Base-by-base conservation (phyloP, 2,888 invertebrate species). In the Zele albiditarsus region DNA sequence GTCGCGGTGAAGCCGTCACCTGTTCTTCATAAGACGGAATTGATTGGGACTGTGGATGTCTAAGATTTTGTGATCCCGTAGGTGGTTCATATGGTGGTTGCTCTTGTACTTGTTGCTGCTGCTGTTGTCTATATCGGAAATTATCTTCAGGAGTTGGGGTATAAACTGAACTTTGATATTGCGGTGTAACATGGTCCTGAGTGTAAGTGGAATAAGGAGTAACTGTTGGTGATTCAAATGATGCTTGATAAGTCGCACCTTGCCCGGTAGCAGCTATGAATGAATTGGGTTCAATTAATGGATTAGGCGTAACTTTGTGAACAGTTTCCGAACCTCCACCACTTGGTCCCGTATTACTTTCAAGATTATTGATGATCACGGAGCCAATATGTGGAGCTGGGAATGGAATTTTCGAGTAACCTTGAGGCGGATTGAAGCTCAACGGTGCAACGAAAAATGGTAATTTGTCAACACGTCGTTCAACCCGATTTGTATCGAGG, bases 311-410 rank as follows among this genome's bases (percentile, higher is more conserved):
- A 0, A 83, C 80, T 57, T 84, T 82, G 3, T 78, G 78, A 25
- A 78, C 77, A n/a, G 83, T 77, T 28, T 83, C 78, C 8, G 77
- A 69, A 58, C 69, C 80, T n/a, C 75, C 80, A 0, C 79, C 79
- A 60, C 60, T 57, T 5, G 77, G 78, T 2, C 79, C 62, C 16
- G 75, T 75, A 3, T 79, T 60, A 3, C 76, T n/a, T 28, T 80
- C 78, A 0, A 74, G 49, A 20, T 82, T 82, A 82, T 94, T 93
- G 1, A 96, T 92, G 0, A 96, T 95, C 3, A 96, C 95, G 0
- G 96, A 96, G 0, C 96, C 96, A 0, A 96, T 95, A 83, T 96
- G 96, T 0, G 96, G 96, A 16, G 95, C 94, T 0, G 96, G 96
- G 86, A 96, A 92, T 0, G 95, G 94, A 78, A 96, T 96, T 89